Base-by-base conservation (phyloP, 2,797 vertebrate species). In the Darevskia nairensis region DNA sequence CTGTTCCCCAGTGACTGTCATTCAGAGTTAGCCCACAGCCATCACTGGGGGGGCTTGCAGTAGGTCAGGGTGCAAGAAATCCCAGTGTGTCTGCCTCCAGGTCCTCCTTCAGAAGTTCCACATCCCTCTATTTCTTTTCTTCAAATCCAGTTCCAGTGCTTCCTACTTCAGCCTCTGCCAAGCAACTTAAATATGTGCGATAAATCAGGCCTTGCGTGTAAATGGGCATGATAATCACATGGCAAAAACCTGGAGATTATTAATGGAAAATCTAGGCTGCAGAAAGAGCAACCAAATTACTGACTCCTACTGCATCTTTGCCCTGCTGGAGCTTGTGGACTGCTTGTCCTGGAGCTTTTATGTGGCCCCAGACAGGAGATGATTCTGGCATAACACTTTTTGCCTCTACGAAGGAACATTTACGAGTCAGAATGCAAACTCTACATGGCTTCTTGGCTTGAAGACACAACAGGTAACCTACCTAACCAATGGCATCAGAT, bases 401-500 rank as follows among this genome's bases (percentile, higher is more conserved):
- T 68, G 15, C 59, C 35, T 41, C 23, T 27, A 41, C 10, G 7
- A 64, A 75, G 19, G 39, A 46, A 59, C 44, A 19, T 59, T 41
- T 25, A 17, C 0, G 29, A 83, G 19, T 50, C 59, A 29, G 79
- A 46, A 87, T 2, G 55, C 59, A 76, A 87, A 75, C 23, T 27
- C 55, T 15, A 64, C 23, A 2, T 61, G 41, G 64, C 25, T 83
- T 27, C 64, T 61, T 19, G 15, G 25, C 23, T 39, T 10, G 2
- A 64, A 84, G 92, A 71, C 59, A 88, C n/a, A 92, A 74, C 74
- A 85, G 77, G 29, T 86, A 8, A 93, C 96, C 95, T 94, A 99
- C 99, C 99, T 99, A 96, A 99, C 98, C 88, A 99, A 96, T 94
- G 99, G 99, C 99, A 99, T 99, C 92, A 99, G 98, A 96, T 99